Evolutionary conservation across 2,888 invertebrate species (phyloP).

Genomic region (Acanthococcus lagerstroemiae): DNA sequence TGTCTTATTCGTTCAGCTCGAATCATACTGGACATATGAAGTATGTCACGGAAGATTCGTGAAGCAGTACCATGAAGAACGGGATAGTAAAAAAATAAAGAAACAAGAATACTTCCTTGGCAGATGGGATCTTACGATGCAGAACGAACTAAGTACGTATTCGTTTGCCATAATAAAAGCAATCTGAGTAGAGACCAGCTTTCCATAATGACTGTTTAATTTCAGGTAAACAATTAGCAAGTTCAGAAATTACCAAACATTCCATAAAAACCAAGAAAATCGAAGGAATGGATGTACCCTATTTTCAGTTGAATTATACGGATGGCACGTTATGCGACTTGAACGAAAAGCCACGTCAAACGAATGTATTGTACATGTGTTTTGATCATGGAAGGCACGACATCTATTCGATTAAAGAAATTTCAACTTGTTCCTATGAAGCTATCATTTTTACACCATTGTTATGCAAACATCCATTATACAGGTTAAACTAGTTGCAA

Average conservation of each 20-base stretch:
- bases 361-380: slow-evolving; percentile 79
- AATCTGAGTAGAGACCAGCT: too few species aligned
- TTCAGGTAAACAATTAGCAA: slow-evolving; percentile 17
- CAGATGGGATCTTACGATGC: slow-evolving; percentile 58
- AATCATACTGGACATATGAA: slow-evolving; percentile 94
- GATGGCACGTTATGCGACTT: slow-evolving; percentile 89
- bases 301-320: slow-evolving; percentile 72
- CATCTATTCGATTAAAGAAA: slow-evolving; percentile 85
- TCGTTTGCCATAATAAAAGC: not conserved
- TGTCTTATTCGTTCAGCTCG: slow-evolving; percentile 46
- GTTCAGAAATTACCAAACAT: not conserved
- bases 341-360: slow-evolving; percentile 69
- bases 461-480: slow-evolving; percentile 82
- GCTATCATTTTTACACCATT: slow-evolving; percentile 75
- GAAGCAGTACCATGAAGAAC: slow-evolving; percentile 90
- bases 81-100: slow-evolving; percentile 69
- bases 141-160: slow-evolving; percentile 44
- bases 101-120: slow-evolving; percentile 79
- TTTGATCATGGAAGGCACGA: slow-evolving; percentile 81
- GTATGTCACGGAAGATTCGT: slow-evolving; percentile 86
- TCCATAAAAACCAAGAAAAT: slow-evolving; percentile 49
- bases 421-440: slow-evolving; percentile 89
- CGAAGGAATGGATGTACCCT: slow-evolving; percentile 80
- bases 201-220: too few species aligned
- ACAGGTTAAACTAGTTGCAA: slow-evolving; percentile 48